phyloP scores from a whole-genome alignment of 1,140 invertebrate genomes.

The Atopsyche davidsoni region DNA sequence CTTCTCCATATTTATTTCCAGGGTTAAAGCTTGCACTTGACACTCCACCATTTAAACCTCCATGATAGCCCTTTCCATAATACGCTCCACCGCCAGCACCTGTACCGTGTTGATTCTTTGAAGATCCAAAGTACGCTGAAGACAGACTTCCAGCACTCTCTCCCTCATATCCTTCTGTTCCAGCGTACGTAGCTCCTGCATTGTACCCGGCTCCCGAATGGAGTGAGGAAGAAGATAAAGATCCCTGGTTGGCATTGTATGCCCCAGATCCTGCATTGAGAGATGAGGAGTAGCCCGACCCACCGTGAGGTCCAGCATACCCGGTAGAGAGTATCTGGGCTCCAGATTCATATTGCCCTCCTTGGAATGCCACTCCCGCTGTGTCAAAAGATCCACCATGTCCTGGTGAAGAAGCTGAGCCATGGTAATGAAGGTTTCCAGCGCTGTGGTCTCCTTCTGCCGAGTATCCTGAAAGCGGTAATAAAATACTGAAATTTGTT shows the following conservation, averaged over 20 bases:
- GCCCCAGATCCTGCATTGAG: neutral
- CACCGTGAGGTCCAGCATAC: neutral
- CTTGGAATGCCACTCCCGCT: neutral
- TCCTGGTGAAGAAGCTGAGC: neutral
- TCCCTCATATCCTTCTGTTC: neutral
- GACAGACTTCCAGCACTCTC: constrained; percentile 1
- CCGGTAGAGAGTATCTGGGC: constrained; percentile 5
- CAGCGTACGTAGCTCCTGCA: neutral
- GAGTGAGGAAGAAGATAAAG: neutral
- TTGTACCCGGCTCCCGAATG: neutral
- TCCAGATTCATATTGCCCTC: constrained; percentile 1
- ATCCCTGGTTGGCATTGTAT: neutral
- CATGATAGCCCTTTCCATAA: constrained; percentile 4
- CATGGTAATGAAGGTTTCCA: neutral
- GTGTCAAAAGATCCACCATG: constrained; percentile 1
- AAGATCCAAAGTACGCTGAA: constrained; percentile 1
- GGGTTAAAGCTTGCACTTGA: constrained; percentile 16
- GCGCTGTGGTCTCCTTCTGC: neutral
- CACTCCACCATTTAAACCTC: neutral
- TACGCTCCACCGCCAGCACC: neutral
- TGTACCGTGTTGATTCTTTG: neutral
- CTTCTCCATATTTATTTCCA: neutral
- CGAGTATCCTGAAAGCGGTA: constrained; percentile 7
- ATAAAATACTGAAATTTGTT: neutral
- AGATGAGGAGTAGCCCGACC: neutral